These are phyloP conservation scores for Pimephales promelas DNA, from an alignment of 2,113 vertebrate genomes.

Conservation along the genomic window DNA sequence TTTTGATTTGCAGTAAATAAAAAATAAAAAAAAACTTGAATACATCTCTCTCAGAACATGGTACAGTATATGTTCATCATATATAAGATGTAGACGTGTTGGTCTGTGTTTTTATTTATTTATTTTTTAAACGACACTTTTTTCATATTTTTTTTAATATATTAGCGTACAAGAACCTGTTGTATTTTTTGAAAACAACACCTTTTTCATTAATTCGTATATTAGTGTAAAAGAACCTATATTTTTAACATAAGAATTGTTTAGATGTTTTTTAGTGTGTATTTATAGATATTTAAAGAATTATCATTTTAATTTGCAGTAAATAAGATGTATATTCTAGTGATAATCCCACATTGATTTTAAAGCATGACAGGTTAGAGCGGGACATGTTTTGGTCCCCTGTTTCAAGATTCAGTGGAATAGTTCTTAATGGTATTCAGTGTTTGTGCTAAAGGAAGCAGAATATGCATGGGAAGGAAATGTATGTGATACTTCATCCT, in stretches of 20 bases:
- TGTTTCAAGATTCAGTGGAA: not conserved
- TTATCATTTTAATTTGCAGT: not conserved
- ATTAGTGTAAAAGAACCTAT: too few relatives aligned
- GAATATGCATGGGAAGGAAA: not conserved
- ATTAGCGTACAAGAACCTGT: too few relatives aligned
- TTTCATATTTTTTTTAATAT: too few relatives aligned
- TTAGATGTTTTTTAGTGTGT: too few relatives aligned
- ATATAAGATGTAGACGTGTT: too few relatives aligned
- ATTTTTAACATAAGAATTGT: too few relatives aligned
- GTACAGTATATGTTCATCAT: not conserved
- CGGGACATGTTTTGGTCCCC: not conserved
- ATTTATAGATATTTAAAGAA: too few relatives aligned
- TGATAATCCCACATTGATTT: not conserved
- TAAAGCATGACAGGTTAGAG: not conserved
- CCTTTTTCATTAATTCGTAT: too few relatives aligned
- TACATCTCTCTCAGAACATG: too few relatives aligned
- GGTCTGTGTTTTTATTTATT: not conserved
- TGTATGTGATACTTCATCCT: not conserved
- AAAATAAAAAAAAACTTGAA: too few relatives aligned
- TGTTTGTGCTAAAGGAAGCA: constrained; percentile 1
- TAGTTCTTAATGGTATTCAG: not conserved
- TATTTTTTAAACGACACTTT: too few relatives aligned
- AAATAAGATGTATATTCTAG: not conserved
- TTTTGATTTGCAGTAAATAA: not conserved
- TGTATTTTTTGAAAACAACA: too few relatives aligned